phyloP scores from a whole-genome alignment of 1,140 invertebrate genomes.

The Dendrolimus kikuchii region DNA sequence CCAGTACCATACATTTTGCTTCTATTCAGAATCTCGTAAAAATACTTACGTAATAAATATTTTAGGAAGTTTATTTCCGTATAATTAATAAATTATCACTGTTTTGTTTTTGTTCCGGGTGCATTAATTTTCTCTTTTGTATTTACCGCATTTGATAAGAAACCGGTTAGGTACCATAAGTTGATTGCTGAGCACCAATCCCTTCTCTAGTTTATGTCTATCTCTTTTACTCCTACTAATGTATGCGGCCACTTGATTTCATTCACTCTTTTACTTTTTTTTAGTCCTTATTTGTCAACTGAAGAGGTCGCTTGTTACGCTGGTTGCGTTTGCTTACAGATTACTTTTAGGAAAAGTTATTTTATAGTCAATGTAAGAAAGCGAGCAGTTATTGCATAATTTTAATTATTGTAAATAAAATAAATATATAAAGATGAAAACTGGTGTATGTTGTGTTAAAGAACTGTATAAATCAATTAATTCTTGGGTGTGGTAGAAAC shows the following conservation, averaged over 20 bases:
- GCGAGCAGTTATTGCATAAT: neutral
- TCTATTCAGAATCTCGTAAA: no score
- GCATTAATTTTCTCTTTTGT: conserved; percentile 1
- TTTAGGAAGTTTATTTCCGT: no score
- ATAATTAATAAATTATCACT: no score
- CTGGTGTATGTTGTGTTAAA: no score
- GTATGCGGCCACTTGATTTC: conserved; percentile 9
- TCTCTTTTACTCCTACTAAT: conserved; percentile 22
- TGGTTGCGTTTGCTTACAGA: conserved; percentile 9
- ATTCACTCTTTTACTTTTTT: conserved; percentile 28
- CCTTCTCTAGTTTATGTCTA: conserved; percentile 25
- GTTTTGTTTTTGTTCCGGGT: no score
- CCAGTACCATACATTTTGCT: no score
- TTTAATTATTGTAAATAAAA: no score
- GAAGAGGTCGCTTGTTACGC: conserved; percentile 29
- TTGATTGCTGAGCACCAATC: conserved; percentile 2
- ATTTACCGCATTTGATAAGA: conserved; percentile 35
- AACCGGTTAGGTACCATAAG: conserved; percentile 32
- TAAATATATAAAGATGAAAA: no score
- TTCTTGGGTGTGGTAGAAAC: conserved; percentile 49
- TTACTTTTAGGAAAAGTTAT: conserved; percentile 13
- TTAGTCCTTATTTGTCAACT: conserved; percentile 49
- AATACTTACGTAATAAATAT: no score
- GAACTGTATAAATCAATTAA: conserved; percentile 24
- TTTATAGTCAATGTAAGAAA: conserved; percentile 26